Conservation (phyloP, 2,113 vertebrate genomes). For the Microtus richardsoni region DNA sequence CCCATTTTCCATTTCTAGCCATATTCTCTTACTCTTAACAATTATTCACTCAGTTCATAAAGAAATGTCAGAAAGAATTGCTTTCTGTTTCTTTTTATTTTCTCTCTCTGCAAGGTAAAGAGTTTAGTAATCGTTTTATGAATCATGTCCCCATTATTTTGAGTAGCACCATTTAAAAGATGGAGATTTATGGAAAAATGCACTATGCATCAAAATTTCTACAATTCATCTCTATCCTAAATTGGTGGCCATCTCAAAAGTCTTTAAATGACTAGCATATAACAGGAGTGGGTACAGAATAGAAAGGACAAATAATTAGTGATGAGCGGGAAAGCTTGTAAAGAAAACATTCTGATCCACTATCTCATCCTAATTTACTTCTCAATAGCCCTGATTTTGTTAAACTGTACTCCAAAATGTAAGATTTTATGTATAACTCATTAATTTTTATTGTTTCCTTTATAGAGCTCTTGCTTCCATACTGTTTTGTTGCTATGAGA, state of each 20-base stretch:
- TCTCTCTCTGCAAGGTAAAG: not conserved
- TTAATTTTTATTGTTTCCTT: not conserved
- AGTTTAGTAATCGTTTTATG: not conserved
- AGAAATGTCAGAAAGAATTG: not conserved
- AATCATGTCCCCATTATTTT: not conserved
- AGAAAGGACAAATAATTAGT: not conserved
- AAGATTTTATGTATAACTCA: not conserved
- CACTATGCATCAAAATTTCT: not conserved
- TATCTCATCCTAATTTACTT: not conserved
- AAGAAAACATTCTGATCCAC: not conserved
- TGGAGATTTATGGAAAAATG: not conserved
- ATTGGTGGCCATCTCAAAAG: not conserved
- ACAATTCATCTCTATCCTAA: not conserved
- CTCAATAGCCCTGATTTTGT: not conserved
- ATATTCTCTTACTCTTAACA: not conserved
- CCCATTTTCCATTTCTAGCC: not conserved
- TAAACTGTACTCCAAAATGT: not conserved
- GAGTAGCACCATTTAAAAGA: not conserved
- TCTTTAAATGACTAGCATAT: not conserved
- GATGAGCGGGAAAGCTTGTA: not conserved
- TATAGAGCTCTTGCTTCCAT: not conserved
- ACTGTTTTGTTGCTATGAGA: not conserved
- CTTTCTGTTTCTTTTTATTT: not conserved
- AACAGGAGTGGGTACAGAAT: not conserved
- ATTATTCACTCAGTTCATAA: not conserved